Conservation (phyloP, 1,140 invertebrate species). For the Hypothenemus hampei region DNA sequence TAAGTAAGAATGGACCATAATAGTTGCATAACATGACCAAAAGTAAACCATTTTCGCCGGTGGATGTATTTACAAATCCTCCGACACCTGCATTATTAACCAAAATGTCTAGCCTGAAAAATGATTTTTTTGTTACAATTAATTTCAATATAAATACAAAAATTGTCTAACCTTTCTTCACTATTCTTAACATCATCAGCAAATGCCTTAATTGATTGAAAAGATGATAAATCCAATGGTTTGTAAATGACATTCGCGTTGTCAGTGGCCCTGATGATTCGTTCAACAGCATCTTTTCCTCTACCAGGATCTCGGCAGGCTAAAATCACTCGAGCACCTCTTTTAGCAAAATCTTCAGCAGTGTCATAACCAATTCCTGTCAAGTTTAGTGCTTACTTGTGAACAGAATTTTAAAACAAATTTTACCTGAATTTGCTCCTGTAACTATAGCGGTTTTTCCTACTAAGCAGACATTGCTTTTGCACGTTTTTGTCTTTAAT, state of each 20-base stretch:
- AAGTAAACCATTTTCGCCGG: conserved; percentile 52
- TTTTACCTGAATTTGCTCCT: conserved; percentile 33
- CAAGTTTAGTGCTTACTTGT: background rate
- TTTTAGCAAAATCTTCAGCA: conserved; percentile 55
- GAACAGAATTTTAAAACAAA: background rate
- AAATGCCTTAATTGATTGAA: conserved; percentile 50
- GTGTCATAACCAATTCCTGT: conserved; percentile 68
- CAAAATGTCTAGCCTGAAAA: conserved; percentile 58
- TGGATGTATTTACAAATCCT: conserved; percentile 36
- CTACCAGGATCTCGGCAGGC: conserved; percentile 53
- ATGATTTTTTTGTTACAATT: background rate
- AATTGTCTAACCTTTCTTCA: conserved; percentile 45
- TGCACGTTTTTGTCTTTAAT: conserved; percentile 30
- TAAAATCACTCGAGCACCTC: conserved; percentile 58
- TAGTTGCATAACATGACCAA: conserved; percentile 58
- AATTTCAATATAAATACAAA: background rate
- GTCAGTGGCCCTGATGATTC: conserved; percentile 39
- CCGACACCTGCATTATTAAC: conserved; percentile 53
- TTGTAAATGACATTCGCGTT: conserved; percentile 26
- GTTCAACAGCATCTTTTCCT: conserved; percentile 58
- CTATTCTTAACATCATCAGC: conserved; percentile 47
- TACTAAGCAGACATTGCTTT: conserved; percentile 32
- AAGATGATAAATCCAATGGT: conserved; percentile 46
- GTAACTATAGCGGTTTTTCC: conserved; percentile 36
- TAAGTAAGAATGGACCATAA: conserved; percentile 60